Base-by-base conservation (phyloP, 1,140 invertebrate genomes). In the Trichomalopsis sarcophagae region DNA sequence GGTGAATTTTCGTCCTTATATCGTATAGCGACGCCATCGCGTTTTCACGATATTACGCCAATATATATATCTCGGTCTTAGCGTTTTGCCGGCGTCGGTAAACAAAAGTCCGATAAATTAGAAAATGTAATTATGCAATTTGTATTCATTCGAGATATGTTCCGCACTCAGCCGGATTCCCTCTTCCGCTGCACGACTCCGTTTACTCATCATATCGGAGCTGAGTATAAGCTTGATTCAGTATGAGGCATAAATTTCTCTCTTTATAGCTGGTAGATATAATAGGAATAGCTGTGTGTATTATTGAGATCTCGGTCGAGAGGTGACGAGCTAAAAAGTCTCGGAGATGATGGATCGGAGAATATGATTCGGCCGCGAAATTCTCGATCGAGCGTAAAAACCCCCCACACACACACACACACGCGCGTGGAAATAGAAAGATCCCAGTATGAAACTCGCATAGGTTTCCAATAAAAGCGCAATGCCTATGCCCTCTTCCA, bases 341-440 rank as follows among this genome's bases (percentile, higher is more conserved):
- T 73, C 82, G 79, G 17, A 78, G 17, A 55, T 84, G 82, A 84
- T 84, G 50, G 75, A 84, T 84, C 27, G 14, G 40, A 44, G 10
- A 40, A 40, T 40, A 40, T 40, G 36, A 40, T 40, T 40, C 76
- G 2, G 13, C 0, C 21, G 68, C 80, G 76, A 80, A 84, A 84
- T 79, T 75, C 75, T n/a, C 73, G 40, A 80, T 55, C 23, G 27
- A 50, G 5, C 77, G 78, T 30, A 74, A 66, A 84, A 30, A 33
- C n/a, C 76, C n/a, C n/a, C n/a, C n/a, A n/a, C n/a, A n/a, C 50
- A 66, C 81, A 76, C 4, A 44, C 9, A 44, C 9, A 44, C 9
- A 10, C 27, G 1, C 27, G 0, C 40, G 27, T 9, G 40, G 40
- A 44, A 44, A 44, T 36, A 36, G 40, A 44, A 10, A 44, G 40